Percentiles rank a stretch among this genome's conserved stretches.
Conservation (phyloP, 2,113 vertebrate species). For the Brachyhypopomus gauderio region DNA sequence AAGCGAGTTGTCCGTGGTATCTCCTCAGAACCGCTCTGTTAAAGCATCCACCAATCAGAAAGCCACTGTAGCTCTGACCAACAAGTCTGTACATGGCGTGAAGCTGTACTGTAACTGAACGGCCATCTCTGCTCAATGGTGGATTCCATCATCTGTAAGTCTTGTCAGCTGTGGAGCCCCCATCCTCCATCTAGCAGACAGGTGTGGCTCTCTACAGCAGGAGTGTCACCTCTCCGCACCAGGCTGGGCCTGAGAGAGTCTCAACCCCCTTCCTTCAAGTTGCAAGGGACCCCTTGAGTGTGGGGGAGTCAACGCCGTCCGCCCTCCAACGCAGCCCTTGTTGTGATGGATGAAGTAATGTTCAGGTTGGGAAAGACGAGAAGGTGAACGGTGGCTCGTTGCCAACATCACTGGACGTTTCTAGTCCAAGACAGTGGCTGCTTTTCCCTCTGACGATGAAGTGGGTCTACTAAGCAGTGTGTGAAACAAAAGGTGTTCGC, state of each 20-base stretch:
- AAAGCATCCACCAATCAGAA: constrained; percentile 48
- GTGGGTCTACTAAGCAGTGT: constrained; percentile 36
- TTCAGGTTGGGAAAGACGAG: neutral
- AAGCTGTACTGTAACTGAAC: constrained; percentile 71
- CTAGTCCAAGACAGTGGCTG: neutral
- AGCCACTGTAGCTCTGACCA: constrained; percentile 68
- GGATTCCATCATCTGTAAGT: no score
- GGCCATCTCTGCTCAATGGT: constrained; percentile 53
- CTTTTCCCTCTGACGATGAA: constrained; percentile 34
- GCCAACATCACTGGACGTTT: neutral
- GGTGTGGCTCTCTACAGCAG: constrained; percentile 59
- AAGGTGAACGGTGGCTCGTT: neutral
- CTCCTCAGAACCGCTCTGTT: constrained; percentile 48
- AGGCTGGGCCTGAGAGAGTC: constrained; percentile 21
- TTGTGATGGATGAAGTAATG: neutral
- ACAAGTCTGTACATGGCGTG: constrained; percentile 73
- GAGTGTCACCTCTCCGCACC: constrained; percentile 16
- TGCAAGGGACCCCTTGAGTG: neutral
- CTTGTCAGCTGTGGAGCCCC: constrained; percentile 51
- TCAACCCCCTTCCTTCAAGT: neutral
- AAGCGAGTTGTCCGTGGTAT: neutral
- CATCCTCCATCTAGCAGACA: constrained; percentile 55
- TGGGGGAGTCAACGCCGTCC: neutral
- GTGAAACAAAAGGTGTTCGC: constrained; percentile 38
- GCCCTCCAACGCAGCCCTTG: neutral